These are phyloP conservation scores for Euplexia lucipara DNA, from an alignment of 2,888 invertebrate genomes.

Conservation along the genomic window DNA sequence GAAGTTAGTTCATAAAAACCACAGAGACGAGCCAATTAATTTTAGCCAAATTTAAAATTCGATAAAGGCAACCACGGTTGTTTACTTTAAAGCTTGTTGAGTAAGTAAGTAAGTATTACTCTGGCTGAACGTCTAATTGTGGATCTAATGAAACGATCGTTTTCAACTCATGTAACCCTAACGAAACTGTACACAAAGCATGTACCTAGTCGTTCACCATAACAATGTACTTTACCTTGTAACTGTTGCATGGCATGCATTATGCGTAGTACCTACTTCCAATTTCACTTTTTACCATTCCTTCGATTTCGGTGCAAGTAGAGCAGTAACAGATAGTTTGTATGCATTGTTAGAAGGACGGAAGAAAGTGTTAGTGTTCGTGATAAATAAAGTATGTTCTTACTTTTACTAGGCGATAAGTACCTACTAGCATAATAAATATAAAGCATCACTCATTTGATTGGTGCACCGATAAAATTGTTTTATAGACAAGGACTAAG, in stretches of 20 bases:
- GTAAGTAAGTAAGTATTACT: not conserved
- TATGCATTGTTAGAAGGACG: constrained; percentile 56
- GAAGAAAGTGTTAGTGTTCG: constrained; percentile 49
- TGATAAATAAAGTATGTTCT: constrained; percentile 51
- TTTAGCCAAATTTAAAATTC: too few relatives aligned
- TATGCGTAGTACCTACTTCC: constrained; percentile 44
- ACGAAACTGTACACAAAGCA: constrained; percentile 35
- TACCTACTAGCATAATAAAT: constrained; percentile 22
- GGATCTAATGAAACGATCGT: constrained; percentile 14
- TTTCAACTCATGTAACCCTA: constrained; percentile 33
- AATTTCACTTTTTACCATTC: constrained; percentile 60
- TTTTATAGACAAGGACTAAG: constrained; percentile 25
- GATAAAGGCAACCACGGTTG: not conserved
- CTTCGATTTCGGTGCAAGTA: constrained; percentile 60
- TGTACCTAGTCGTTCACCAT: constrained; percentile 54
- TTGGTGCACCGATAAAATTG: constrained; percentile 33
- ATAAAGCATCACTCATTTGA: constrained; percentile 24
- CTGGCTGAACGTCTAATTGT: not conserved
- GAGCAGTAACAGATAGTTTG: constrained; percentile 56
- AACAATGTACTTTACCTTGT: constrained; percentile 44
- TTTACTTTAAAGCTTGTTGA: not conserved
- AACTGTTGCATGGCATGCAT: constrained; percentile 63
- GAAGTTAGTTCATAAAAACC: too few relatives aligned
- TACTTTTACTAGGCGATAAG: constrained; percentile 44
- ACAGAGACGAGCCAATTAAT: too few relatives aligned